These are phyloP conservation scores for Podotricha telesiphe DNA, from an alignment of 2,888 invertebrate genomes.

Conservation along the genomic window DNA sequence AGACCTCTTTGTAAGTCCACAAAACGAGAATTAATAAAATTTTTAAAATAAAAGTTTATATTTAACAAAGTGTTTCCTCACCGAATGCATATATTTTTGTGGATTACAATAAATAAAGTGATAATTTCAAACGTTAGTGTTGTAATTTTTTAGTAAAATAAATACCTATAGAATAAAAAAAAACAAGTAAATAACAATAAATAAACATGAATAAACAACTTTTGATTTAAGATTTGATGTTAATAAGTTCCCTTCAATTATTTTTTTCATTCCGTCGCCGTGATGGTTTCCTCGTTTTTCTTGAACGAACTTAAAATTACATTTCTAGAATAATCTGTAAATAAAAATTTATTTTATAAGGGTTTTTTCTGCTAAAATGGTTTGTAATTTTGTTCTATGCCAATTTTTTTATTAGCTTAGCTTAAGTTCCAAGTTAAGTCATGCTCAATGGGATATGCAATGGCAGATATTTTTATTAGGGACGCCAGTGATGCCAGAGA, in stretches of 20 bases:
- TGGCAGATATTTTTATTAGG: no score
- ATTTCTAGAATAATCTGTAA: slow-evolving; percentile 28
- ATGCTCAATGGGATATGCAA: no score
- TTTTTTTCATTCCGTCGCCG: slow-evolving; percentile 14
- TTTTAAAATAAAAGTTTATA: no score
- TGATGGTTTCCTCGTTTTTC: slow-evolving; percentile 26
- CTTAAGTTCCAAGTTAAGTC: not conserved
- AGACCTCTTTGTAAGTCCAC: no score
- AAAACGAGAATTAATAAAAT: no score
- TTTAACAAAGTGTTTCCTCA: no score
- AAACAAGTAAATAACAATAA: not conserved
- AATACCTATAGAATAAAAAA: not conserved
- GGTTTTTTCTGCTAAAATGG: slow-evolving; percentile 21
- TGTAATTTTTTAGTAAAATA: no score
- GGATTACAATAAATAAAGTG: no score
- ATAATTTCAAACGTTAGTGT: no score
- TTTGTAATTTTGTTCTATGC: slow-evolving; percentile 28
- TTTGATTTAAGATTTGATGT: slow-evolving; percentile 21
- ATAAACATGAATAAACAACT: slow-evolving; percentile 9
- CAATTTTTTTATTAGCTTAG: not conserved
- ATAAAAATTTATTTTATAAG: slow-evolving; percentile 29
- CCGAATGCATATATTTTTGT: no score
- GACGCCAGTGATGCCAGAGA: no score
- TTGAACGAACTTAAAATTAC: slow-evolving; percentile 36
- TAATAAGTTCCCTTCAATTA: slow-evolving; percentile 23